Conservation (phyloP, 1,140 invertebrate species). For the Magallana angulata region DNA sequence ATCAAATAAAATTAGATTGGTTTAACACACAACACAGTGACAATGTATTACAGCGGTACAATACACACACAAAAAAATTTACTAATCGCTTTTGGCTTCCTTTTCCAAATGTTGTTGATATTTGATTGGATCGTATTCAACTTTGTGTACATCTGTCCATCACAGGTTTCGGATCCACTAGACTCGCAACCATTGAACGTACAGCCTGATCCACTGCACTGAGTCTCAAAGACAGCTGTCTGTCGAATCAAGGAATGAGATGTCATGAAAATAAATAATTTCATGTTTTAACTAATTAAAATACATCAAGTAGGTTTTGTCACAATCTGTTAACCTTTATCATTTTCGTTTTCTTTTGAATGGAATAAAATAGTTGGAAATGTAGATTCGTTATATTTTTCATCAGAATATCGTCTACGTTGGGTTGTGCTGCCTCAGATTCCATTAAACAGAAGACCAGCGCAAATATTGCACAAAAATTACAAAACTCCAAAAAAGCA, state of each 20-base stretch:
- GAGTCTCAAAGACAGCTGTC: neutral
- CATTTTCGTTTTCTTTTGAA: neutral
- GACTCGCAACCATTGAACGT: slow-evolving; percentile 12
- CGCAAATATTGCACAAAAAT: too few relatives aligned
- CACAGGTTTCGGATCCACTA: neutral
- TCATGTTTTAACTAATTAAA: neutral
- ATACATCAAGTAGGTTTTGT: too few relatives aligned
- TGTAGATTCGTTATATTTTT: slow-evolving; percentile 7
- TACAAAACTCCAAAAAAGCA: too few relatives aligned
- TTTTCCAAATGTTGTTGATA: neutral
- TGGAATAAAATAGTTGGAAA: slow-evolving; percentile 13
- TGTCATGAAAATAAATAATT: too few relatives aligned
- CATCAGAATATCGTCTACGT: neutral
- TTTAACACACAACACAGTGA: too few relatives aligned
- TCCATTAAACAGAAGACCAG: too few relatives aligned
- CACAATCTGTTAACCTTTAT: neutral
- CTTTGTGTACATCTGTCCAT: neutral
- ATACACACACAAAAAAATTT: too few relatives aligned
- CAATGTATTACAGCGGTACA: too few relatives aligned
- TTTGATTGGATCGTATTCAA: neutral
- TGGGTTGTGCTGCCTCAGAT: neutral
- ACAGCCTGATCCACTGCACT: slow-evolving; percentile 13
- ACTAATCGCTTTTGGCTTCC: neutral
- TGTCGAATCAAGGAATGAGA: neutral
- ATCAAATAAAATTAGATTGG: too few relatives aligned